Evolutionary conservation across 2,113 vertebrate species (phyloP).

Genomic region (Oplegnathus fasciatus): DNA sequence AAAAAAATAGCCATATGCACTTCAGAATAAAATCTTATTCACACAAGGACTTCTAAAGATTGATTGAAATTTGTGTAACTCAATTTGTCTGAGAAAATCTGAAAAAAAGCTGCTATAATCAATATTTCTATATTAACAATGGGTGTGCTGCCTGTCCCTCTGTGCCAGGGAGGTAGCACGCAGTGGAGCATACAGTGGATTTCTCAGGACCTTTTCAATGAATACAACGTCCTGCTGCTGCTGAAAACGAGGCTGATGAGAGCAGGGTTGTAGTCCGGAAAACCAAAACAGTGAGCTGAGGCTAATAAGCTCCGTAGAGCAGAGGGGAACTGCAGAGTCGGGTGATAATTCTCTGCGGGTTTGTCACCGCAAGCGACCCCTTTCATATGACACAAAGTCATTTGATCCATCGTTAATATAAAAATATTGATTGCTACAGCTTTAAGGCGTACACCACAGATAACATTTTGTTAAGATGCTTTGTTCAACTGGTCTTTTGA

Average conservation of each 20-base stretch:
- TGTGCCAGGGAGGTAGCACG: neutral
- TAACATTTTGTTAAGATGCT: neutral
- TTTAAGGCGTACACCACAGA: neutral
- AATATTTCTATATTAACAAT: neutral
- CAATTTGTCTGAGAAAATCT: neutral
- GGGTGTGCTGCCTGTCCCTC: neutral
- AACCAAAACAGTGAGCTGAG: neutral
- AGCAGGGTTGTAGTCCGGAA: neutral
- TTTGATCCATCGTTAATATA: neutral
- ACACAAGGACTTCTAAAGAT: neutral
- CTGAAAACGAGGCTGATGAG: too few relatives aligned
- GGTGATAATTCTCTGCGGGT: too few relatives aligned
- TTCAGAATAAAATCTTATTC: neutral
- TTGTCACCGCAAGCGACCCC: neutral
- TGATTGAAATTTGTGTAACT: neutral
- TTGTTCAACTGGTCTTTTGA: neutral
- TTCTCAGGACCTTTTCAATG: neutral
- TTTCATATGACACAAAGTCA: neutral
- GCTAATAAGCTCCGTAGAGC: neutral
- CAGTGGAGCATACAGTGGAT: neutral
- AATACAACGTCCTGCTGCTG: too few relatives aligned
- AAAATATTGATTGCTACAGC: neutral
- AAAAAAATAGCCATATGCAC: neutral
- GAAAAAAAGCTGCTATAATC: neutral
- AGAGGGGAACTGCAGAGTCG: neutral